Evolutionary conservation across 2,888 invertebrate species (phyloP).

Genomic region (Athrips mouffetella): DNA sequence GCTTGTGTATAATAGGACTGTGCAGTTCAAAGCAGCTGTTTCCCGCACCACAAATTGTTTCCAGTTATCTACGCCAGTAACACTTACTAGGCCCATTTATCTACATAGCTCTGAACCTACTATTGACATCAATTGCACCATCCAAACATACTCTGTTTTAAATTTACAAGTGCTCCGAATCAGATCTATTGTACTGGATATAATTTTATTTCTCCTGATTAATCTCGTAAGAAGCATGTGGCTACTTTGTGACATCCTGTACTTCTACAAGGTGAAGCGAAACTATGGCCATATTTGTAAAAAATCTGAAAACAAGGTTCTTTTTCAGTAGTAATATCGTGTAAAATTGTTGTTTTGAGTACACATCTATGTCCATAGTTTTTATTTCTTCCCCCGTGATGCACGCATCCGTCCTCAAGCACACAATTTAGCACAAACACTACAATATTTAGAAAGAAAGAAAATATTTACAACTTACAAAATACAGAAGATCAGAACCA

Average conservation of each 20-base stretch:
- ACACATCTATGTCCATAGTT: too few species aligned
- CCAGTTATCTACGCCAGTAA: too few species aligned
- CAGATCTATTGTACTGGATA: constrained; percentile 16
- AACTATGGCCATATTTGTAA: too few species aligned
- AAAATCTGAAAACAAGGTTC: too few species aligned
- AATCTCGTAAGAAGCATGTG: too few species aligned
- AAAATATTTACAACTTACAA: constrained; percentile 23
- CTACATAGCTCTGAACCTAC: constrained; percentile 4
- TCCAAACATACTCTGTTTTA: constrained; percentile 13
- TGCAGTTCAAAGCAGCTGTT: too few species aligned
- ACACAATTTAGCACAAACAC: constrained; percentile 13
- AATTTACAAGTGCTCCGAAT: constrained; percentile 10
- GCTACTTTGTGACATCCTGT: neutral
- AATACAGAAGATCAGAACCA: constrained; percentile 22
- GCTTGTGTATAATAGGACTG: too few species aligned
- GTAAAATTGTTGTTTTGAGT: too few species aligned
- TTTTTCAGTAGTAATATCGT: too few species aligned
- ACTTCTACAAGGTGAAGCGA: too few species aligned
- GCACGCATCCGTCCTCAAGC: constrained; percentile 9
- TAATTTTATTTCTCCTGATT: neutral
- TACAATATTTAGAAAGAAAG: constrained; percentile 18
- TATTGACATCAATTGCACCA: constrained; percentile 17
- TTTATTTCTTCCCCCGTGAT: too few species aligned
- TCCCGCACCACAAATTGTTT: too few species aligned
- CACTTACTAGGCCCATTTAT: neutral